Conservation (phyloP, 2,113 vertebrate genomes). For the Galeopterus variegatus region DNA sequence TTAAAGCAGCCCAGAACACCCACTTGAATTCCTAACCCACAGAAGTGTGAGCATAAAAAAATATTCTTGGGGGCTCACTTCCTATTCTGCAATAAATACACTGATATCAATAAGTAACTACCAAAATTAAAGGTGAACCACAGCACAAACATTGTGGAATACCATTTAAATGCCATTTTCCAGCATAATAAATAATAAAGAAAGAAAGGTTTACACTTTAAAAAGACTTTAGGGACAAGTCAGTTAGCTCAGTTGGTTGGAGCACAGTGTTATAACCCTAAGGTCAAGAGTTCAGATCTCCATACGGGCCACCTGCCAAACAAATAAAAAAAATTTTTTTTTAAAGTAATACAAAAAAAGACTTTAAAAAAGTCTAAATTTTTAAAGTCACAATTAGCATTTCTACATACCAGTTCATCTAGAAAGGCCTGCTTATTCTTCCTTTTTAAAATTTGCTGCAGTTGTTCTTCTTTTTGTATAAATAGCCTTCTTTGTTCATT, state of each 20-base stretch:
- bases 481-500: constrained; percentile 93
- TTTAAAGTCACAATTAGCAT: neutral
- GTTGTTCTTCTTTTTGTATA: constrained; percentile 95
- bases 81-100: neutral
- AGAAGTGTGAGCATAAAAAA: neutral
- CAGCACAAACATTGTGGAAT: neutral
- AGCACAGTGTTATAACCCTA: too few species aligned
- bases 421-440: constrained; percentile 98
- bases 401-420: constrained; percentile 95
- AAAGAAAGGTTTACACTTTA: neutral
- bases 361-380: neutral
- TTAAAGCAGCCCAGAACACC: neutral
- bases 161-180: constrained; percentile 38
- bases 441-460: constrained; percentile 95
- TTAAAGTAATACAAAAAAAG: too few species aligned
- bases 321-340: too few species aligned
- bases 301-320: too few species aligned
- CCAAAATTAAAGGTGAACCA: neutral
- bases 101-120: neutral
- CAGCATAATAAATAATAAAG: neutral
- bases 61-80: neutral
- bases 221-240: too few species aligned
- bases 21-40: neutral
- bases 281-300: too few species aligned
- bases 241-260: too few species aligned